Percentiles rank a stretch among this genome's conserved stretches.
Evolutionary conservation across 35 echinoderm and acorn worm genomes (phyloP).

Genomic region (Apostichopus japonicus): DNA sequence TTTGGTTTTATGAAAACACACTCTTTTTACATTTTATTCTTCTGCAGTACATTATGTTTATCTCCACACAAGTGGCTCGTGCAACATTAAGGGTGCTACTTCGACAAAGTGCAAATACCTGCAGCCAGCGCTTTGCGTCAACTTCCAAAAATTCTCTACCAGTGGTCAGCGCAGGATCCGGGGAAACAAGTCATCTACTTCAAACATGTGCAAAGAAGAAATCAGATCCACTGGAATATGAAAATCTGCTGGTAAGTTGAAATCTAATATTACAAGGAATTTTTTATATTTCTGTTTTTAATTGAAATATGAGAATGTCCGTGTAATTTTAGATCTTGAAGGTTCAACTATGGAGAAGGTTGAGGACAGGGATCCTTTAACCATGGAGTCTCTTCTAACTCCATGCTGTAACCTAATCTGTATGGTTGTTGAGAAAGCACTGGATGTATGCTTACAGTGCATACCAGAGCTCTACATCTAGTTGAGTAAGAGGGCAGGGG

Average conservation of each 20-base stretch:
- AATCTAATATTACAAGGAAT: background rate
- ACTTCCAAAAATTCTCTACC: background rate
- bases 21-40: background rate
- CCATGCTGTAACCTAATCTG: no score
- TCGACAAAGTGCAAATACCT: background rate
- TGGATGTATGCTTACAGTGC: no score
- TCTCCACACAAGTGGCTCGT: background rate
- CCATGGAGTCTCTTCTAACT: no score
- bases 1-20: no score
- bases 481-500: no score
- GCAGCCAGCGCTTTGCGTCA: background rate
- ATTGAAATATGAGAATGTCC: conserved; percentile 1
- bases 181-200: background rate
- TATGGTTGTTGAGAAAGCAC: no score
- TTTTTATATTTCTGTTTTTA: no score
- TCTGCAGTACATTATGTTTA: background rate
- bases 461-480: no score
- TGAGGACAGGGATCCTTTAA: no score
- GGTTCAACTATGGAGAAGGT: no score
- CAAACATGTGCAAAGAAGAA: background rate
- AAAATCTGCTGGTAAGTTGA: background rate
- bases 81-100: background rate
- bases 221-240: background rate
- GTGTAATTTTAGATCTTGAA: no score
- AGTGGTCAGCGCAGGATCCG: background rate